These are phyloP conservation scores for Coelopa pilipes DNA, from an alignment of 2,888 invertebrate genomes.

Conservation along the genomic window DNA sequence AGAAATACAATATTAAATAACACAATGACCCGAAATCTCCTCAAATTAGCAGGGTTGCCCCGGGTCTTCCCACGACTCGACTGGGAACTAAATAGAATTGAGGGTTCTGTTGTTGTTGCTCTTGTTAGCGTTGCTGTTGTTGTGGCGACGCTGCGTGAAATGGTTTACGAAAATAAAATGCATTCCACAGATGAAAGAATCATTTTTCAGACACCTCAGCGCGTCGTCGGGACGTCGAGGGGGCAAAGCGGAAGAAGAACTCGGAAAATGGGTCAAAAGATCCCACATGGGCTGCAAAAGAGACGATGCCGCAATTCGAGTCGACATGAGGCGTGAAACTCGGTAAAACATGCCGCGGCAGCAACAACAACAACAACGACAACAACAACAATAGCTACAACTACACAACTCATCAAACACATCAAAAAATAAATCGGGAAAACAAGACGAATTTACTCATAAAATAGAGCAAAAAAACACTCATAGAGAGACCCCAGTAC, in stretches of 20 bases:
- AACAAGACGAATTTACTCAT: slow-evolving; percentile 8
- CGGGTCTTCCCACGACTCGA: too few relatives aligned
- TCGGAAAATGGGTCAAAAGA: slow-evolving; percentile 31
- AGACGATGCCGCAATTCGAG: slow-evolving; percentile 1
- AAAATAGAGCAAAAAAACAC: neutral
- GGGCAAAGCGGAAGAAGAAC: neutral
- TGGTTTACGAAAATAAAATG: slow-evolving; percentile 19
- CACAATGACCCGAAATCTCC: too few relatives aligned
- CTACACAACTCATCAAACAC: too few relatives aligned
- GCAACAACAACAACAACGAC: too few relatives aligned
- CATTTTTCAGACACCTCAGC: slow-evolving; percentile 28
- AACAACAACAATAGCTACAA: too few relatives aligned
- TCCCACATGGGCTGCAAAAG: slow-evolving; percentile 16
- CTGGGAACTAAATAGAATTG: too few relatives aligned
- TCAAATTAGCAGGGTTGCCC: too few relatives aligned
- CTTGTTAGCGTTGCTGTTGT: too few relatives aligned
- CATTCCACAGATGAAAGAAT: slow-evolving; percentile 28
- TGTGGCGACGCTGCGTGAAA: neutral
- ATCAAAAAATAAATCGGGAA: slow-evolving; percentile 9
- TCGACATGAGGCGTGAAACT: neutral
- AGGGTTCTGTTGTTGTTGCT: too few relatives aligned
- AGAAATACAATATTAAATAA: too few relatives aligned
- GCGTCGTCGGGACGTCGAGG: neutral
- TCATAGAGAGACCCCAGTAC: neutral
- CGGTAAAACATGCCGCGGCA: too few relatives aligned